Evolutionary conservation across 2,888 invertebrate genomes (phyloP).

Genomic region (Ichneumon xanthorius): DNA sequence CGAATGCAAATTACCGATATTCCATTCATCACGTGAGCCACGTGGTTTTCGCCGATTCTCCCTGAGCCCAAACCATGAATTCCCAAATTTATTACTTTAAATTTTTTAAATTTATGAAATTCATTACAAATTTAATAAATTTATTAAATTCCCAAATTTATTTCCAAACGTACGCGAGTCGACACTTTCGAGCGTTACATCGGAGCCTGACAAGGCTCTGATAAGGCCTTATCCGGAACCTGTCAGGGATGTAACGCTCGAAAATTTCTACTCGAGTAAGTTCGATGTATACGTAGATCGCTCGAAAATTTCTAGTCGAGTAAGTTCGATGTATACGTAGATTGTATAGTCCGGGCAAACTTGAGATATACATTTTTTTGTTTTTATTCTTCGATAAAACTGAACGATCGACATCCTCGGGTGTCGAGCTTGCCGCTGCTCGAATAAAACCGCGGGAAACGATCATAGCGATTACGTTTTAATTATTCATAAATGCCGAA

Average conservation of each 20-base stretch:
- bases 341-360: background rate
- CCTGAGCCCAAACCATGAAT: background rate
- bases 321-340: background rate
- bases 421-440: background rate
- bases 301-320: too few relatives aligned
- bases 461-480: constrained; percentile 23
- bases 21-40: background rate
- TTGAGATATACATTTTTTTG: constrained; percentile 27
- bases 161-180: too few relatives aligned
- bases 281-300: background rate
- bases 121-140: too few relatives aligned
- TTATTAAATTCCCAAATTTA: background rate
- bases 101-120: too few relatives aligned
- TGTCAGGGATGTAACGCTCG: too few relatives aligned
- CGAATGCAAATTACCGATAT: background rate
- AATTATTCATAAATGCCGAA: constrained; percentile 42
- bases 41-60: background rate
- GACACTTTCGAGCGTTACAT: too few relatives aligned
- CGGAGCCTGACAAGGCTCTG: too few relatives aligned
- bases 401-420: constrained; percentile 21
- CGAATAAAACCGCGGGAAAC: background rate
- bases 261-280: background rate
- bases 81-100: background rate
- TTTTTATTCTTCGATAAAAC: constrained; percentile 44
- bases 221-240: too few relatives aligned